A percentile compares a stretch with the other conserved stretches of the same genome.
phyloP scores from a whole-genome alignment of 1,140 invertebrate genomes.

The Drosophila subobscura region DNA sequence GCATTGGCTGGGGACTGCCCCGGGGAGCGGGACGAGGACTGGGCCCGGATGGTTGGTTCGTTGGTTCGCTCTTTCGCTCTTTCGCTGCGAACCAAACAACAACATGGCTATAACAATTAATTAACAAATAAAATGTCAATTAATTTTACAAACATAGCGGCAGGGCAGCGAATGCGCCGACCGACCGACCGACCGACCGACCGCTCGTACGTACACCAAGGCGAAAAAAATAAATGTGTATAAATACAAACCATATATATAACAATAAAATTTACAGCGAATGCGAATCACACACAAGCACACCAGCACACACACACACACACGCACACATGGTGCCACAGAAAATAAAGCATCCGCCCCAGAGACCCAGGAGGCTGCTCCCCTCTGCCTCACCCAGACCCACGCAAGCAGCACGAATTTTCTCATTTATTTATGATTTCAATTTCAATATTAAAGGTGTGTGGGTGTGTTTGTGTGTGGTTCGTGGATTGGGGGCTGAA shows the following conservation, averaged over 20 bases:
- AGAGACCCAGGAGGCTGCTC: constrained; percentile 5
- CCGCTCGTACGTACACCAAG: background rate
- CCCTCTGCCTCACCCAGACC: background rate
- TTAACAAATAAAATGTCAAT: constrained; percentile 83
- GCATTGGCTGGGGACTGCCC: constrained; percentile 17
- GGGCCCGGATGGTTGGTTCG: too few relatives aligned
- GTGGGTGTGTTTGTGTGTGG: constrained; percentile 13
- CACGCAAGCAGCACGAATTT: constrained; percentile 53
- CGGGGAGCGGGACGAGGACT: too few relatives aligned
- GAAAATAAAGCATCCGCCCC: constrained; percentile 46
- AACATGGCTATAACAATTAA: constrained; percentile 76
- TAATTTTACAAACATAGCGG: constrained; percentile 79
- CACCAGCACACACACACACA: constrained; percentile 9
- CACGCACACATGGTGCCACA: constrained; percentile 12
- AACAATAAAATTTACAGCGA: constrained; percentile 75
- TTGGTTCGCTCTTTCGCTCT: too few relatives aligned
- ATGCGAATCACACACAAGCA: constrained; percentile 18
- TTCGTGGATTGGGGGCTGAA: too few relatives aligned
- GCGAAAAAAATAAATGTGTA: constrained; percentile 25
- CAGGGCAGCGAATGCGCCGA: constrained; percentile 11
- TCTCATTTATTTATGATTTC: constrained; percentile 82
- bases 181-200: too few relatives aligned
- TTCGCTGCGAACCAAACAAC: constrained; percentile 25
- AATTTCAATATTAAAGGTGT: constrained; percentile 81
- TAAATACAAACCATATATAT: constrained; percentile 42